Conservation (phyloP, 2,888 invertebrate genomes). For the Aelia acuminata region DNA sequence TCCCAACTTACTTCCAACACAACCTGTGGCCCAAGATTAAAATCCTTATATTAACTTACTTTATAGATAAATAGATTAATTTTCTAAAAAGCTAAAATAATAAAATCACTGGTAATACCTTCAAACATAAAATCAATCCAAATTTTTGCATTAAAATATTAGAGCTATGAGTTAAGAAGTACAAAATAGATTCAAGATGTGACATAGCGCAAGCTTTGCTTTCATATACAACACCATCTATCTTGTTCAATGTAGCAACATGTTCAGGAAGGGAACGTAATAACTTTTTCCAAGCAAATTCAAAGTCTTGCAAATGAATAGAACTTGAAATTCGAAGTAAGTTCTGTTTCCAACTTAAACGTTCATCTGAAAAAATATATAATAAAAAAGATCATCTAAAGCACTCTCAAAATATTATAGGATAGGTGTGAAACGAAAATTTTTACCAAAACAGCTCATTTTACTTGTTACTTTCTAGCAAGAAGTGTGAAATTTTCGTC, state of each 20-base stretch:
- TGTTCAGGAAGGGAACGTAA: neutral
- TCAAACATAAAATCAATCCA: constrained; percentile 30
- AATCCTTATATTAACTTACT: neutral
- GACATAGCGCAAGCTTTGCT: neutral
- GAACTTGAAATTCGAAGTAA: neutral
- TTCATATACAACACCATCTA: neutral
- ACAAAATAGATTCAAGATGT: neutral
- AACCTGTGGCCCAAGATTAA: too few relatives aligned
- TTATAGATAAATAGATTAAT: neutral
- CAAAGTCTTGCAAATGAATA: constrained; percentile 17
- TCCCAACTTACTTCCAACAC: too few relatives aligned
- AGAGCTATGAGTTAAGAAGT: constrained; percentile 4
- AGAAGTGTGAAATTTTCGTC: too few relatives aligned
- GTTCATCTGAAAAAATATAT: neutral
- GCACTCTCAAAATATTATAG: neutral
- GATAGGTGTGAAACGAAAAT: neutral
- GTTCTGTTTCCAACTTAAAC: neutral
- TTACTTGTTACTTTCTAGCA: too few relatives aligned
- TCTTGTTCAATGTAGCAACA: neutral
- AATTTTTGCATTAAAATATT: constrained; percentile 32
- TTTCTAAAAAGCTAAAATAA: neutral
- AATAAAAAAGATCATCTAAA: neutral
- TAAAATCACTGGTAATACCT: neutral
- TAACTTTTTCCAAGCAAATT: neutral
- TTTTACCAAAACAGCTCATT: too few relatives aligned